These are phyloP conservation scores for Meliscaeva auricollis DNA, from an alignment of 2,888 invertebrate species.

Conservation along the genomic window DNA sequence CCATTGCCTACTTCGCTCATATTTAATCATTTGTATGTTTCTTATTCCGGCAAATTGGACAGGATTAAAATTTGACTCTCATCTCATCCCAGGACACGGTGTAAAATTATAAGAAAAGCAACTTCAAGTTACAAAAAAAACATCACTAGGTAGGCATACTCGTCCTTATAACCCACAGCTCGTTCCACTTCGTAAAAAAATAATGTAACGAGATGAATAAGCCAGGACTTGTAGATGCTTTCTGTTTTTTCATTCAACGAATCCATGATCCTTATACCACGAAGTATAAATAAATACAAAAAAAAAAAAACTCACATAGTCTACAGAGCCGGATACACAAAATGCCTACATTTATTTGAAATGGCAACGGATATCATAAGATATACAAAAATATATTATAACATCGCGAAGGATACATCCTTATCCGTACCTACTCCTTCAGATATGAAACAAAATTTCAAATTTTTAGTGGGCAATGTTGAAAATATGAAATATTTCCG, in stretches of 20 bases:
- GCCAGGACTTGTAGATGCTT: constrained; percentile 49
- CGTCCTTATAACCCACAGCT: neutral
- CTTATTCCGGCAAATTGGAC: constrained; percentile 75
- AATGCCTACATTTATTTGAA: constrained; percentile 32
- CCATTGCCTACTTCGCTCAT: constrained; percentile 42
- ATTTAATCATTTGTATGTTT: constrained; percentile 68
- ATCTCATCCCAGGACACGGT: constrained; percentile 42
- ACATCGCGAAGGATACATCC: constrained; percentile 44
- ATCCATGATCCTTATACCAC: constrained; percentile 37
- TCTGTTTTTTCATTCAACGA: constrained; percentile 40
- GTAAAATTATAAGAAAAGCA: constrained; percentile 20
- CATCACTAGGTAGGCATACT: neutral
- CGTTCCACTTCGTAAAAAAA: constrained; percentile 24
- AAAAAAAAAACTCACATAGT: constrained; percentile 48
- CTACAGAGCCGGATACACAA: constrained; percentile 43
- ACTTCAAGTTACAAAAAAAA: constrained; percentile 7
- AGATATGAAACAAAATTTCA: constrained; percentile 48
- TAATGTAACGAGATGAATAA: constrained; percentile 57
- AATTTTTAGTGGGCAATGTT: constrained; percentile 44
- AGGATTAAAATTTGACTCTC: constrained; percentile 66
- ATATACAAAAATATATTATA: constrained; percentile 35
- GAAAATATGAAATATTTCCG: constrained; percentile 52
- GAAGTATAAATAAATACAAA: constrained; percentile 5
- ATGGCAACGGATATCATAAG: constrained; percentile 38
- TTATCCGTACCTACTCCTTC: neutral